Percentiles rank a stretch among this genome's conserved stretches.
These are phyloP conservation scores for Limonius californicus DNA, from an alignment of 1,140 invertebrate genomes.

Conservation along the genomic window DNA sequence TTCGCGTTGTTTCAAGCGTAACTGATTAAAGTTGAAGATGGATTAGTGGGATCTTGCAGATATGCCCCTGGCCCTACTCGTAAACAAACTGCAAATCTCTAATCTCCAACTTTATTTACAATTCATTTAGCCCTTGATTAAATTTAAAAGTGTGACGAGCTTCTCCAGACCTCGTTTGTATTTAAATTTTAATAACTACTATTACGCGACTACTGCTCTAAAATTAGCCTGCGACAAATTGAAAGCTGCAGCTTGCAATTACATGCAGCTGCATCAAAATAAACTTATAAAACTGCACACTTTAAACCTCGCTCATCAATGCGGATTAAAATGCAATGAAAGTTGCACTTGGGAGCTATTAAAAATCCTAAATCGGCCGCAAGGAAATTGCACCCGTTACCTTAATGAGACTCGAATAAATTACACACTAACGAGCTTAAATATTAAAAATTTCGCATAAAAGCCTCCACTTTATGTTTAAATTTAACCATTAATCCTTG, in stretches of 20 bases:
- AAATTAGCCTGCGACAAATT: not conserved
- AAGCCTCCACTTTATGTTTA: too few relatives aligned
- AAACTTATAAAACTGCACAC: too few relatives aligned
- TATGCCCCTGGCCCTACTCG: not conserved
- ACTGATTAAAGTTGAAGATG: conserved; percentile 11
- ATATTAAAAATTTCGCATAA: too few relatives aligned
- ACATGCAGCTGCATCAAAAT: too few relatives aligned
- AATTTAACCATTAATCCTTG: too few relatives aligned
- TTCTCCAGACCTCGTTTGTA: conserved; percentile 2
- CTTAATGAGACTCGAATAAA: too few relatives aligned
- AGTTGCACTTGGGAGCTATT: too few relatives aligned
- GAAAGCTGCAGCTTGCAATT: not conserved
- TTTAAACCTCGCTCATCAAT: too few relatives aligned
- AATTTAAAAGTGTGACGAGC: not conserved
- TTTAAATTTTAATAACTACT: conserved; percentile 7
- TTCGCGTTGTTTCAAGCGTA: not conserved
- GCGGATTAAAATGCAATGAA: too few relatives aligned
- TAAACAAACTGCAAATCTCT: conserved; percentile 7
- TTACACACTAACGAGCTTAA: too few relatives aligned
- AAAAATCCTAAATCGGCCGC: too few relatives aligned
- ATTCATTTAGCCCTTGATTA: not conserved
- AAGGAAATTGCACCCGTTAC: too few relatives aligned
- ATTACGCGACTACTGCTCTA: not conserved
- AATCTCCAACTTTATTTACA: conserved; percentile 6
- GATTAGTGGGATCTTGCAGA: not conserved